A percentile compares a stretch with the other conserved stretches of the same genome.
These are phyloP conservation scores for Saccopteryx bilineata DNA, from an alignment of 2,113 vertebrate species.

Conservation along the genomic window DNA sequence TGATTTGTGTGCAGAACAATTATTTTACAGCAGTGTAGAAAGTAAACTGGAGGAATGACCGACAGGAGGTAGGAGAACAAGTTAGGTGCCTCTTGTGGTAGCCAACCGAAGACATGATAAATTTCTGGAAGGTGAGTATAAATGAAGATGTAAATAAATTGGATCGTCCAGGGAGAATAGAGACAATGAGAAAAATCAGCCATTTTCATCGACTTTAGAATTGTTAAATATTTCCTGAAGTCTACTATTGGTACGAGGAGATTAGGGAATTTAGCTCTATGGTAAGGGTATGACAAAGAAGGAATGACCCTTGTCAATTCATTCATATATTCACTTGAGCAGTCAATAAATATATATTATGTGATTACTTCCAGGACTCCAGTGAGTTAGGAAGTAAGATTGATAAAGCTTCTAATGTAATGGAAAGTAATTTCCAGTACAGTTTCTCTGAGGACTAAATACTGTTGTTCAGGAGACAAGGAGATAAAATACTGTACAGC, in stretches of 20 bases:
- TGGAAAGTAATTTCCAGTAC: neutral
- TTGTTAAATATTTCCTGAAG: neutral
- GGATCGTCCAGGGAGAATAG: neutral
- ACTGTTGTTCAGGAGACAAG: neutral
- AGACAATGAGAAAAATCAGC: neutral
- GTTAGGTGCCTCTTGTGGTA: neutral
- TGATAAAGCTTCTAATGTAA: neutral
- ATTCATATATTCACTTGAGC: neutral
- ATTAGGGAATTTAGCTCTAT: neutral
- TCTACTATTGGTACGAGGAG: neutral
- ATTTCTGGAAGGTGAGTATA: neutral
- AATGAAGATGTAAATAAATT: neutral
- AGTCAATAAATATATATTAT: neutral
- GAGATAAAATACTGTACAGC: neutral
- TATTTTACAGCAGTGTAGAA: neutral
- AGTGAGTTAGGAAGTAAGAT: neutral
- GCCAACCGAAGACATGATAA: neutral
- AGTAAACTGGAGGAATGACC: constrained; percentile 31
- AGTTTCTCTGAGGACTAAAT: neutral
- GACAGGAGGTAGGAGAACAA: constrained; percentile 8
- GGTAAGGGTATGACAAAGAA: neutral
- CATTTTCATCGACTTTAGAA: neutral
- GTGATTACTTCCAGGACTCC: neutral
- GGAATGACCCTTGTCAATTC: neutral
- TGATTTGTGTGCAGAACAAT: constrained; percentile 20